A percentile compares a stretch with the other conserved stretches of the same genome.
Conservation (phyloP, 2,888 invertebrate genomes). For the Eubasilissa splendida region DNA sequence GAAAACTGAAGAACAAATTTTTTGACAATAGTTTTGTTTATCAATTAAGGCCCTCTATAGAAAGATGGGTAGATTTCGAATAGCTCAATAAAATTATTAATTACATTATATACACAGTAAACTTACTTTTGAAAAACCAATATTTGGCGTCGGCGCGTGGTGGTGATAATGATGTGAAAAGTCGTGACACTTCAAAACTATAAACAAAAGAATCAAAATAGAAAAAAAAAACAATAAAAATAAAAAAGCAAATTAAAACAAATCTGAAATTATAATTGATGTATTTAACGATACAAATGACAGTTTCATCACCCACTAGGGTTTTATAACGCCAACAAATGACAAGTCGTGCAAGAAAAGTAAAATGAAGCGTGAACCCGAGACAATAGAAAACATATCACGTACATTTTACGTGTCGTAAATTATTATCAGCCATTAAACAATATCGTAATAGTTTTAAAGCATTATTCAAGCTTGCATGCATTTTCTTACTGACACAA, state of each 20-base stretch:
- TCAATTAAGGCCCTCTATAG: too few species aligned
- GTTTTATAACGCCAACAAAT: constrained; percentile 36
- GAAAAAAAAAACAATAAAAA: constrained; percentile 34
- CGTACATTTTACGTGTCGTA: constrained; percentile 46
- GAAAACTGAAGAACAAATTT: too few species aligned
- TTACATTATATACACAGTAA: neutral
- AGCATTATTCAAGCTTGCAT: neutral
- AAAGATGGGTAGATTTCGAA: too few species aligned
- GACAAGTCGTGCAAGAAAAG: constrained; percentile 44
- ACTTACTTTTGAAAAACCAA: constrained; percentile 93
- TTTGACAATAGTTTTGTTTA: too few species aligned
- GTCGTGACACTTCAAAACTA: constrained; percentile 89
- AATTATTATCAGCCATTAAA: constrained; percentile 43
- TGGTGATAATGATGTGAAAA: constrained; percentile 78
- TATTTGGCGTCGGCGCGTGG: constrained; percentile 86
- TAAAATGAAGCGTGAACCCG: constrained; percentile 53
- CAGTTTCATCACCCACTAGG: constrained; percentile 22
- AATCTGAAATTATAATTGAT: constrained; percentile 17
- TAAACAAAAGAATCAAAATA: constrained; percentile 34
- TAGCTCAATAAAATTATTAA: neutral
- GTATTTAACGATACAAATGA: neutral
- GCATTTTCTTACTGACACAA: too few species aligned
- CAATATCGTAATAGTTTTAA: constrained; percentile 10
- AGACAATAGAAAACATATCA: constrained; percentile 52
- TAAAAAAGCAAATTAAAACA: neutral